Percentiles rank a stretch among this genome's conserved stretches.
These are phyloP conservation scores for Stenchaetothrips biformis DNA, from an alignment of 2,888 invertebrate genomes.

Conservation along the genomic window DNA sequence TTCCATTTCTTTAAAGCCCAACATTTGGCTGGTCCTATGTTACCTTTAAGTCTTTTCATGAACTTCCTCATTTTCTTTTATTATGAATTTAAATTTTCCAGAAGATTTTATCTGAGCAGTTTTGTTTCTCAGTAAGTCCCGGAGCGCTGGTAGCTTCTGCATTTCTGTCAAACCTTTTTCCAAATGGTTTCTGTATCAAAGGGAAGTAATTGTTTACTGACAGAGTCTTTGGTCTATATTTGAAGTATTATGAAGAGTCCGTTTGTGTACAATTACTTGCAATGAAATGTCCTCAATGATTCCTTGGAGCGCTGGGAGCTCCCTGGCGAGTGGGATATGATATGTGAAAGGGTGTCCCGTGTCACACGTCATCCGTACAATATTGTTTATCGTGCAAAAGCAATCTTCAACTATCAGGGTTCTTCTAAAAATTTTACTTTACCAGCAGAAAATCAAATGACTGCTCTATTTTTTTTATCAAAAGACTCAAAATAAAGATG, in stretches of 20 bases:
- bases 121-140: not conserved
- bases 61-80: not conserved
- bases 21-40: not conserved
- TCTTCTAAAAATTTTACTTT: not conserved
- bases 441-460: constrained; percentile 13
- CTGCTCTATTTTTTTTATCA: not conserved
- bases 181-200: not conserved
- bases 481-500: constrained; percentile 1
- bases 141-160: constrained; percentile 13
- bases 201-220: not conserved
- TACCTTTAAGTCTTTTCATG: not conserved
- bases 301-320: constrained; percentile 12
- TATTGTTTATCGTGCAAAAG: not conserved
- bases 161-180: not conserved
- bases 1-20: not conserved
- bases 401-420: constrained; percentile 10
- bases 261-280: not conserved
- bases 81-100: not conserved
- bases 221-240: not conserved
- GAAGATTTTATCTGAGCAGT: not conserved
- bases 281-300: not conserved
- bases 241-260: not conserved
- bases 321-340: not conserved
- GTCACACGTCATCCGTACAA: constrained; percentile 17
- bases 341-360: not conserved